These are phyloP conservation scores for Brachirus orientalis DNA, from an alignment of 2,113 vertebrate genomes.

Conservation along the genomic window DNA sequence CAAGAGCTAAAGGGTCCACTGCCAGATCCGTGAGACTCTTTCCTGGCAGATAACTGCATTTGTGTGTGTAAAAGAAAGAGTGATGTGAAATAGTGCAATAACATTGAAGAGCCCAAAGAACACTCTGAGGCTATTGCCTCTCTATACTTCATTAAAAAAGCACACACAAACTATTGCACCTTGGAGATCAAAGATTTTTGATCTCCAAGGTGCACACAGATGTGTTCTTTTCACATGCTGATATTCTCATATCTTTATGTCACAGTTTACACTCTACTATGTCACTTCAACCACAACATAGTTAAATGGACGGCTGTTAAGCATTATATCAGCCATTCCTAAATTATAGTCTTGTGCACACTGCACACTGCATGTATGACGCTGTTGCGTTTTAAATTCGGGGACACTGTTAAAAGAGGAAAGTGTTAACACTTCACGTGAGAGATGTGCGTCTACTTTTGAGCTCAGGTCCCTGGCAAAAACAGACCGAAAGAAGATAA, in stretches of 20 bases:
- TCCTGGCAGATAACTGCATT: constrained; percentile 23
- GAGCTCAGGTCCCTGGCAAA: too few relatives aligned
- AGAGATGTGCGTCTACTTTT: too few relatives aligned
- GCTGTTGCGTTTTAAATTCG: too few relatives aligned
- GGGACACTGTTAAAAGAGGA: too few relatives aligned
- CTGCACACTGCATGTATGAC: too few relatives aligned
- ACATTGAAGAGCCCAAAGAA: constrained; percentile 20
- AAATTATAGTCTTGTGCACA: too few relatives aligned
- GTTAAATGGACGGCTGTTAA: too few relatives aligned
- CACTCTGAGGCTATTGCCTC: not conserved
- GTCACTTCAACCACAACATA: too few relatives aligned
- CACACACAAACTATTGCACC: not conserved
- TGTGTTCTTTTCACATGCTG: not conserved
- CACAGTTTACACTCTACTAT: not conserved
- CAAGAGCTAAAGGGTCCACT: constrained; percentile 26
- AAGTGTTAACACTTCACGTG: too few relatives aligned
- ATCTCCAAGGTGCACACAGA: not conserved
- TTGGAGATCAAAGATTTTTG: too few relatives aligned
- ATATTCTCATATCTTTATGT: not conserved
- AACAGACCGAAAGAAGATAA: too few relatives aligned
- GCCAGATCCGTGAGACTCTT: not conserved
- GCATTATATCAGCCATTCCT: too few relatives aligned
- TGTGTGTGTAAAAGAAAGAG: not conserved
- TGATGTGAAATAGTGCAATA: not conserved
- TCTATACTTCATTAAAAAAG: not conserved